phyloP scores from a whole-genome alignment of 1,140 invertebrate genomes.

The Lepeophtheirus salmonis region DNA sequence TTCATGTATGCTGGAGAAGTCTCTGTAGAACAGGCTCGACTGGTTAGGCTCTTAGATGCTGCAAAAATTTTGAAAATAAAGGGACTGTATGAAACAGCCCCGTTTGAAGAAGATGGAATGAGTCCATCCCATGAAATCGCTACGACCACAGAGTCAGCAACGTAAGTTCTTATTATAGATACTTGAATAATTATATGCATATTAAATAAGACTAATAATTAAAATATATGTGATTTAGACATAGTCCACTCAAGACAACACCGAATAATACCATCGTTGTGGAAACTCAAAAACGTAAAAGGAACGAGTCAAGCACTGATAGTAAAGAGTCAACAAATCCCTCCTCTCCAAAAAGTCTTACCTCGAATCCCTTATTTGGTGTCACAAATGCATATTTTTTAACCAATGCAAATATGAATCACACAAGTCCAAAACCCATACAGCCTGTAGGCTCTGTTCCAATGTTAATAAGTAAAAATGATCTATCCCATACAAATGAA shows the following conservation, averaged over 20 bases:
- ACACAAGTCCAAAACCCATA: background rate
- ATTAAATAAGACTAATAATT: too few species aligned
- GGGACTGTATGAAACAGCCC: slow-evolving; percentile 14
- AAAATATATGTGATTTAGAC: too few species aligned
- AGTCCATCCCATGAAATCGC: background rate
- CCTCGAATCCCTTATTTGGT: background rate
- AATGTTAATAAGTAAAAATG: background rate
- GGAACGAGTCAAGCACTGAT: background rate
- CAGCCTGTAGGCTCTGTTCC: background rate
- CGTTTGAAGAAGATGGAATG: background rate
- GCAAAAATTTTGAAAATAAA: slow-evolving; percentile 15
- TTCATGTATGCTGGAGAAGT: slow-evolving; percentile 18
- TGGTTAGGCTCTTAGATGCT: slow-evolving; percentile 13
- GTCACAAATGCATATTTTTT: slow-evolving; percentile 6
- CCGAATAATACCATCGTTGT: background rate
- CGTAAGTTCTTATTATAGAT: too few species aligned
- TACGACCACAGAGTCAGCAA: background rate
- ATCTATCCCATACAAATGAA: background rate
- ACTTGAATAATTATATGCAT: too few species aligned
- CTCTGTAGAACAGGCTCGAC: slow-evolving; percentile 8
- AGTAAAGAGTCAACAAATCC: background rate
- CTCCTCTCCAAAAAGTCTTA: background rate
- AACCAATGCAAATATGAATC: background rate
- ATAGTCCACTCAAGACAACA: background rate
- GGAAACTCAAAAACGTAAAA: background rate